phyloP scores from a whole-genome alignment of 2,797 vertebrate species.

The Thunnus albacares region DNA sequence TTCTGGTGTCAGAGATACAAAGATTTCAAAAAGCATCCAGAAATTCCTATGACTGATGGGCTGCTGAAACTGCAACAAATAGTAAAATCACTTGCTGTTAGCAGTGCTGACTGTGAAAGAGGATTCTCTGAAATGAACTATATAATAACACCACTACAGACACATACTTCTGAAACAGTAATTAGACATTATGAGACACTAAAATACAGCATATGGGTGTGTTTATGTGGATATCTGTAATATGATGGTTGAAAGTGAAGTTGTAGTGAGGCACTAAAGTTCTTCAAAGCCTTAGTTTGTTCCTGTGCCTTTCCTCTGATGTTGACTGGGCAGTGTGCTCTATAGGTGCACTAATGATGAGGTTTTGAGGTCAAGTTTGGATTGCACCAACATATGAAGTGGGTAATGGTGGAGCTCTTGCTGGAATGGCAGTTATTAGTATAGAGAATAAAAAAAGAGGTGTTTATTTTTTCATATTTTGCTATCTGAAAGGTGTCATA shows the following conservation, averaged over 20 bases:
- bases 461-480: slow-evolving; percentile 1
- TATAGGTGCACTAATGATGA: slow-evolving; percentile 39
- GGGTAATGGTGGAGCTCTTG: slow-evolving; percentile 7
- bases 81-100: too few species aligned
- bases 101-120: too few species aligned
- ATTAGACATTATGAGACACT: neutral
- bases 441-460: neutral
- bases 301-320: slow-evolving; percentile 24
- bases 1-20: too few species aligned
- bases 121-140: too few species aligned
- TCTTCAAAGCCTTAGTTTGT: slow-evolving; percentile 40
- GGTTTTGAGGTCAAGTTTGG: slow-evolving; percentile 33
- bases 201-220: neutral
- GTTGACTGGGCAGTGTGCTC: slow-evolving; percentile 2
- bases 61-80: too few species aligned
- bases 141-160: too few species aligned
- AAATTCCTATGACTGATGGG: too few species aligned
- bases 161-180: neutral
- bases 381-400: slow-evolving; percentile 16
- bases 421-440: neutral
- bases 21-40: too few species aligned
- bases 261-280: neutral
- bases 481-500: neutral
- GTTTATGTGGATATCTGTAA: slow-evolving; percentile 6
- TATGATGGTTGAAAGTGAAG: neutral